These are phyloP conservation scores for Rhyacichthys aspro DNA, from an alignment of 2,797 vertebrate genomes.

Conservation along the genomic window DNA sequence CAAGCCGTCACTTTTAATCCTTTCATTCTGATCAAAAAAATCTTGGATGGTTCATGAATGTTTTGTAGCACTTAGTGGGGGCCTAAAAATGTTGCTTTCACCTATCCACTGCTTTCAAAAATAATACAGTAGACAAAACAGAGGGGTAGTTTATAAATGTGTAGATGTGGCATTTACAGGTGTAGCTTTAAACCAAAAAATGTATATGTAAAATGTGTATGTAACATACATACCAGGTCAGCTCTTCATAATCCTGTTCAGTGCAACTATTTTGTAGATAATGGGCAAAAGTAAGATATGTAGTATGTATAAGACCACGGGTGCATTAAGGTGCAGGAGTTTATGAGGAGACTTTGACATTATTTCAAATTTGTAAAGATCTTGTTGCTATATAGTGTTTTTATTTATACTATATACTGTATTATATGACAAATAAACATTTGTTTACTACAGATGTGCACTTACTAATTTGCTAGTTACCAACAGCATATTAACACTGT, in stretches of 20 bases:
- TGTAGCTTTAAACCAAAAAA: too few relatives aligned
- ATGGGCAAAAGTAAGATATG: conserved; percentile 51
- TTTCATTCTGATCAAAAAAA: not conserved
- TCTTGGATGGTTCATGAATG: conserved; percentile 20
- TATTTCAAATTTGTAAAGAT: conserved; percentile 68
- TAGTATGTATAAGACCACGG: conserved; percentile 79
- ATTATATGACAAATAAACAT: conserved; percentile 69
- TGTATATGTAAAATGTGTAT: conserved; percentile 17
- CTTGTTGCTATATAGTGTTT: conserved; percentile 52
- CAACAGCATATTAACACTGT: too few relatives aligned
- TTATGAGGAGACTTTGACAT: conserved; percentile 37
- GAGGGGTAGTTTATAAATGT: conserved; percentile 14
- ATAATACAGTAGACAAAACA: conserved; percentile 9
- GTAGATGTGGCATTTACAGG: conserved; percentile 4
- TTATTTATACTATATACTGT: conserved; percentile 76
- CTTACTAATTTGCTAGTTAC: not conserved
- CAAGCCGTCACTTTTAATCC: not conserved
- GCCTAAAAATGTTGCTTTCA: conserved; percentile 35
- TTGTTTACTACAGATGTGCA: conserved; percentile 40
- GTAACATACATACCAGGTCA: conserved; percentile 39
- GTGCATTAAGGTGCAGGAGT: conserved; percentile 47
- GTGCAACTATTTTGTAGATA: conserved; percentile 71
- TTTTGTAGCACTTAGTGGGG: conserved; percentile 67
- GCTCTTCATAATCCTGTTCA: conserved; percentile 28
- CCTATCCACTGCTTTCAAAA: conserved; percentile 28